Conservation (phyloP, 1,140 invertebrate species). For the Homalodisca vitripennis region DNA sequence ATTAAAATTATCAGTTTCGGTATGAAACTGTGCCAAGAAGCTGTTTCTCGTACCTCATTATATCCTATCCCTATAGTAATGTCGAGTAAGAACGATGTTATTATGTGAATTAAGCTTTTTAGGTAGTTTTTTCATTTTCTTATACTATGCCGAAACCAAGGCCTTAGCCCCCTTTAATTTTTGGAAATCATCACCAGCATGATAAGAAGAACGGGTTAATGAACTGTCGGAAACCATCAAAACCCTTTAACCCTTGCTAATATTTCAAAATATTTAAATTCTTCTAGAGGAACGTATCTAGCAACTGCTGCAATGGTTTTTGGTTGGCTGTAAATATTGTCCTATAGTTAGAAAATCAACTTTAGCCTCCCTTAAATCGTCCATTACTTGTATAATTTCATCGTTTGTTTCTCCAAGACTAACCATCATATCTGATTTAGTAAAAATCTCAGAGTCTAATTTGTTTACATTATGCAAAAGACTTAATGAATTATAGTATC, state of each 20-base stretch:
- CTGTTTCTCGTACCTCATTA: no score
- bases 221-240: conserved; percentile 4
- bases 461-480: neutral
- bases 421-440: conserved; percentile 31
- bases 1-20: no score
- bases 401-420: conserved; percentile 25
- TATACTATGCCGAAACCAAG: no score
- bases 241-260: conserved; percentile 19
- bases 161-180: neutral
- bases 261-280: conserved; percentile 22
- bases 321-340: conserved; percentile 32
- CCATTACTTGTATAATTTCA: conserved; percentile 29
- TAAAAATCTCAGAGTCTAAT: neutral
- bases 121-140: no score
- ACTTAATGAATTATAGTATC: neutral
- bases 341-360: conserved; percentile 20
- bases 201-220: conserved; percentile 30
- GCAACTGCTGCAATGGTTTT: neutral
- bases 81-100: no score
- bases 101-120: no score
- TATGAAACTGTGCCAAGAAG: no score
- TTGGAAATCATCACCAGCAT: conserved; percentile 9
- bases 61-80: no score
- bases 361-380: neutral
- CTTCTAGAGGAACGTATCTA: conserved; percentile 16